These are phyloP conservation scores for Eueremaeus valkanovi DNA, from an alignment of 2,888 invertebrate genomes.

Conservation along the genomic window DNA sequence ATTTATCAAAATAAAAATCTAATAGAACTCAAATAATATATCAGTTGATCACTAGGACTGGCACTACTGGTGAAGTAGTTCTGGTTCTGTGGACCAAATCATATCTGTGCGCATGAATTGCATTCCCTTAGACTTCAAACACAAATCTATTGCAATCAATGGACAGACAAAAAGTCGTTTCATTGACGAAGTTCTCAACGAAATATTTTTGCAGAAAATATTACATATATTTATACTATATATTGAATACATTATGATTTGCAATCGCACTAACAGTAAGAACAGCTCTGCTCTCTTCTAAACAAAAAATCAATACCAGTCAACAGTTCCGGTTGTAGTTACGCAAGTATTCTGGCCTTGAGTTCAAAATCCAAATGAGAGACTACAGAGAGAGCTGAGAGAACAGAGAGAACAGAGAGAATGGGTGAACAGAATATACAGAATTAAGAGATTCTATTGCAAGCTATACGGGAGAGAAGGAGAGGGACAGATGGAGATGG, in stretches of 20 bases:
- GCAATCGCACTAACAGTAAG: background rate
- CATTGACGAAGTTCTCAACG: background rate
- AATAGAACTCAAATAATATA: slow-evolving; percentile 19
- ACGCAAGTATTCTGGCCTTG: slow-evolving; percentile 29
- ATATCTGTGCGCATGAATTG: slow-evolving; percentile 12
- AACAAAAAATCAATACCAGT: slow-evolving; percentile 29
- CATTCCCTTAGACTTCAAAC: background rate
- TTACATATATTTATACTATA: background rate
- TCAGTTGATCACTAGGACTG: background rate
- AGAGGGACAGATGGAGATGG: background rate
- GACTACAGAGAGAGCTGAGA: background rate
- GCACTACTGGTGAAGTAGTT: no score
- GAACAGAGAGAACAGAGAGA: background rate
- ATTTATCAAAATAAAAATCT: slow-evolving; percentile 35
- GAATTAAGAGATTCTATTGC: no score
- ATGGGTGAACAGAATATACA: no score
- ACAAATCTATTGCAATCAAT: background rate
- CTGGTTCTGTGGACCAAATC: background rate
- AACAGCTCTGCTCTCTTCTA: background rate
- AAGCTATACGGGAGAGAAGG: no score
- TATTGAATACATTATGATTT: slow-evolving; percentile 5
- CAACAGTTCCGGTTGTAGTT: slow-evolving; percentile 29
- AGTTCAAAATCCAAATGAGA: background rate
- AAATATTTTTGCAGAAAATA: background rate
- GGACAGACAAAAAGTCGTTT: background rate